Percentiles rank a stretch among this genome's conserved stretches.
Evolutionary conservation across 2,113 vertebrate genomes (phyloP).

Genomic region (Anhinga rufa): DNA sequence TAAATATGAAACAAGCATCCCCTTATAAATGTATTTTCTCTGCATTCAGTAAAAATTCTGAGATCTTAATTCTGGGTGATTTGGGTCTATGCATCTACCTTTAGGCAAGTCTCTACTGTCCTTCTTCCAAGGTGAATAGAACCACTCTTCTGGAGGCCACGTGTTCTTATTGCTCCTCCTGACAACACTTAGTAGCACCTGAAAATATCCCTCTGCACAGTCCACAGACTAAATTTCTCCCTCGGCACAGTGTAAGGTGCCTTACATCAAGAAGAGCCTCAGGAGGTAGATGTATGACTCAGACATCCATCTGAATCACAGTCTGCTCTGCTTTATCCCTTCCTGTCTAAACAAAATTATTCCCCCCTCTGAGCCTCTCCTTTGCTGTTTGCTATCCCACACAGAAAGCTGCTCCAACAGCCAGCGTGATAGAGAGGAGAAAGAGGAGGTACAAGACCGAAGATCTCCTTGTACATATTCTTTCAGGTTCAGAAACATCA

Average conservation of each 20-base stretch:
- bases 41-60: neutral
- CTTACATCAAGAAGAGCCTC: neutral
- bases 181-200: neutral
- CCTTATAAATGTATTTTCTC: neutral
- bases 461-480: accelerated
- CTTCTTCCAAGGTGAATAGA: neutral
- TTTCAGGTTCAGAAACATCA: neutral
- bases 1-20: neutral
- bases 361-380: neutral
- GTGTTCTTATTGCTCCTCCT: neutral
- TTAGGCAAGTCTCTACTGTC: neutral
- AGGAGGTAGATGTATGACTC: neutral
- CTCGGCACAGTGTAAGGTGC: neutral
- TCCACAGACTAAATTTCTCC: neutral
- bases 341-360: neutral
- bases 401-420: neutral
- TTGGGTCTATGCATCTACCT: neutral
- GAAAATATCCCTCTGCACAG: neutral
- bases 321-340: neutral
- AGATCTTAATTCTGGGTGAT: neutral
- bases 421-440: neutral
- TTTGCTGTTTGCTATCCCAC: neutral
- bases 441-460: neutral
- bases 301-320: neutral
- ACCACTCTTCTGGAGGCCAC: neutral